Percentiles rank a stretch among this genome's conserved stretches.
Conservation (phyloP, 2,113 vertebrate genomes). For the Corvus hawaiiensis region DNA sequence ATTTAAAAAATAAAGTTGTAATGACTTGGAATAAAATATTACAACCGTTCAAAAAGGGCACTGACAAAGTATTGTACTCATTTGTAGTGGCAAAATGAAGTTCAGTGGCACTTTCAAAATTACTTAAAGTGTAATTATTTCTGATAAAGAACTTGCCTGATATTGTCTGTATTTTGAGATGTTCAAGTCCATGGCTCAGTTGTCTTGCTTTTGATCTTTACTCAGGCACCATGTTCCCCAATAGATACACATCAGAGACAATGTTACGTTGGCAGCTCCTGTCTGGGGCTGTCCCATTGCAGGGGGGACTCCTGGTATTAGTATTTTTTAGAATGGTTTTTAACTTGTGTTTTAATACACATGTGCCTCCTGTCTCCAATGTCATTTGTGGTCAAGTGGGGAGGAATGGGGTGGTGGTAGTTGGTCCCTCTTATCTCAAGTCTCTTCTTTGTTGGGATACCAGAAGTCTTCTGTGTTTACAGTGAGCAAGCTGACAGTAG, state of each 20-base stretch:
- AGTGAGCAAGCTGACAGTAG: not conserved
- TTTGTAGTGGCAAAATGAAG: not conserved
- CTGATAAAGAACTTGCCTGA: not conserved
- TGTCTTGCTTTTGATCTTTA: not conserved
- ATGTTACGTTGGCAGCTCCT: not conserved
- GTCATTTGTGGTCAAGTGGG: not conserved
- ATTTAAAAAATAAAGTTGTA: not conserved
- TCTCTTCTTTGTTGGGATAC: not conserved
- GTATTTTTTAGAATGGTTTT: not conserved
- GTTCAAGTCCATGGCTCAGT: not conserved
- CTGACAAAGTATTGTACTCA: not conserved
- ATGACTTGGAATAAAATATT: not conserved
- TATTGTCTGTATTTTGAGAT: not conserved
- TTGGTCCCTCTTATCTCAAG: not conserved
- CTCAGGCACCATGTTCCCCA: fast-evolving
- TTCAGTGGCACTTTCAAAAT: not conserved
- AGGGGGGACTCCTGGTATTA: fast-evolving
- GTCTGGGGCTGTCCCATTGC: not conserved
- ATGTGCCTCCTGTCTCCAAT: not conserved
- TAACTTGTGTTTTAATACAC: not conserved
- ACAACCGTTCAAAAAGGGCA: not conserved
- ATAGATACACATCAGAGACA: fast-evolving
- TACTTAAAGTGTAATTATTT: not conserved
- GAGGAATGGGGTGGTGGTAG: not conserved
- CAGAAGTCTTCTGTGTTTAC: not conserved